phyloP scores from a whole-genome alignment of 2,888 invertebrate species.

The Patella pellucida region DNA sequence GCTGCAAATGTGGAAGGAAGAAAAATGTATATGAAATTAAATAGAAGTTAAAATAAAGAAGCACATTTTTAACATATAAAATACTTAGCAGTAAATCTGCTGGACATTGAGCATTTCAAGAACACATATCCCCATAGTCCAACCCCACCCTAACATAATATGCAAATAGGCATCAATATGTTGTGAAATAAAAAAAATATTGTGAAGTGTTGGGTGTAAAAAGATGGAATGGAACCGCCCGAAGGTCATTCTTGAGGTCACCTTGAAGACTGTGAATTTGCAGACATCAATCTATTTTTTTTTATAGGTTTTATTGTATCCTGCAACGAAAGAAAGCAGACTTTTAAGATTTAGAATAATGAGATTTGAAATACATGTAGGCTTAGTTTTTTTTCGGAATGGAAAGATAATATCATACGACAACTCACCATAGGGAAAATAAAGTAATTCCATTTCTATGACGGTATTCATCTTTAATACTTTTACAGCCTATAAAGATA shows the following conservation, averaged over 20 bases:
- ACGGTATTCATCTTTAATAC: constrained; percentile 63
- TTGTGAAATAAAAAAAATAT: background rate
- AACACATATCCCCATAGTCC: too few species aligned
- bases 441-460: constrained; percentile 62
- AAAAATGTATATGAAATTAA: too few species aligned
- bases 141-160: too few species aligned
- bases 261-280: constrained; percentile 23
- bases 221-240: background rate
- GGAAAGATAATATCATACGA: background rate
- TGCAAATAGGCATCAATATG: too few species aligned
- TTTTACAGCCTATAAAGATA: constrained; percentile 61
- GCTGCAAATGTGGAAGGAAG: too few species aligned
- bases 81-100: too few species aligned
- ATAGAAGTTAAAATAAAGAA: too few species aligned
- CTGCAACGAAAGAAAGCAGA: constrained; percentile 32
- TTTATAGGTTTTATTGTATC: constrained; percentile 54
- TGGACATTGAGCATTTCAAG: too few species aligned
- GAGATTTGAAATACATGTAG: background rate
- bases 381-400: background rate
- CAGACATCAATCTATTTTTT: constrained; percentile 41
- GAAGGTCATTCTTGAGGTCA: background rate
- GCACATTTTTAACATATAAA: too few species aligned
- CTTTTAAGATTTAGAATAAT: background rate
- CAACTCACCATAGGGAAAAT: constrained; percentile 66
- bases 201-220: background rate